Conservation (phyloP, 2,797 vertebrate genomes). For the Chelon auratus region DNA sequence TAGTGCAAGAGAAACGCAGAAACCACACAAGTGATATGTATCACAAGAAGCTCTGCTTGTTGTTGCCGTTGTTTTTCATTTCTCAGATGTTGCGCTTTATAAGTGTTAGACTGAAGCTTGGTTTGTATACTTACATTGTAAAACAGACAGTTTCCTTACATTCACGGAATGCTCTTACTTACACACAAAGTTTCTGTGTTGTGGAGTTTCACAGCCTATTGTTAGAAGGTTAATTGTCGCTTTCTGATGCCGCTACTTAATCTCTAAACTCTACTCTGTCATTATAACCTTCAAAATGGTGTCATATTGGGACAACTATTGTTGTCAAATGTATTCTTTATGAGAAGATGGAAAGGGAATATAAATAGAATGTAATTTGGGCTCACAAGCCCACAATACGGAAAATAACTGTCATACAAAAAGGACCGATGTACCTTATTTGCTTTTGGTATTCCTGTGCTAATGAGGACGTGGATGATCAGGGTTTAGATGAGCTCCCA, state of each 20-base stretch:
- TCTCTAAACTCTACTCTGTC: no score
- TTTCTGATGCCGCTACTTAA: no score
- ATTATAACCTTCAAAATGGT: neutral
- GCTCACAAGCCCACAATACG: no score
- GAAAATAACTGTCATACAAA: neutral
- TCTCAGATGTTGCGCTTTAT: neutral
- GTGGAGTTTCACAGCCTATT: neutral
- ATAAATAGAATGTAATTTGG: no score
- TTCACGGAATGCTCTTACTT: neutral
- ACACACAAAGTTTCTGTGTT: neutral
- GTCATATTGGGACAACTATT: neutral
- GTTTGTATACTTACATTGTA: slow-evolving; percentile 3
- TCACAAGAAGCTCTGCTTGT: neutral
- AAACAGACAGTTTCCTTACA: neutral
- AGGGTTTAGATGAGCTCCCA: neutral
- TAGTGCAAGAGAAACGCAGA: neutral
- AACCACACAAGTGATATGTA: neutral
- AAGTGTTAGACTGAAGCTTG: neutral
- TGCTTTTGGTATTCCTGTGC: no score
- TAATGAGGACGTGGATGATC: neutral
- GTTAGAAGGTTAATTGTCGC: no score
- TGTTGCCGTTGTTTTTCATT: neutral
- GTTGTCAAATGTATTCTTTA: no score
- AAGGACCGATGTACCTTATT: neutral
- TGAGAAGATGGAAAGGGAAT: no score